Evolutionary conservation across 2,113 vertebrate genomes (phyloP).

Genomic region (pig (Sus scrofa)): DNA sequence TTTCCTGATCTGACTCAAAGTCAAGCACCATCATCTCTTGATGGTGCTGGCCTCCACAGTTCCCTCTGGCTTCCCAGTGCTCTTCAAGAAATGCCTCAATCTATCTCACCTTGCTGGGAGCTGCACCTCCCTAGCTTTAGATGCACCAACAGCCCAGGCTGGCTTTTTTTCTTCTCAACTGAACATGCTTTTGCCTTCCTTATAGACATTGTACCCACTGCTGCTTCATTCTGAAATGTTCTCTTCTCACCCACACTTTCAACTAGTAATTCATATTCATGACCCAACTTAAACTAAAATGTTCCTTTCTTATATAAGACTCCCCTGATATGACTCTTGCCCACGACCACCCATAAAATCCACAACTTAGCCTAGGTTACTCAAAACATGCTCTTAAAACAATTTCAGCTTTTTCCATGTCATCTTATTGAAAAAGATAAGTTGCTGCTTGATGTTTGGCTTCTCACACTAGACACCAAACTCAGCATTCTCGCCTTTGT

Average conservation of each 20-base stretch:
- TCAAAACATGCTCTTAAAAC: neutral
- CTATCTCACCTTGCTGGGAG: neutral
- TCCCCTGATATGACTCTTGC: neutral
- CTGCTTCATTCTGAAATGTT: neutral
- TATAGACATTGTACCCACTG: neutral
- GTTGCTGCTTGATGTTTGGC: neutral
- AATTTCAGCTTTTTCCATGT: neutral
- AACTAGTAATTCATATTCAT: neutral
- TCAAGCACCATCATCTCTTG: neutral
- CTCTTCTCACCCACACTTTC: neutral
- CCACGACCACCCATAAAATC: neutral
- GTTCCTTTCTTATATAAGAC: neutral
- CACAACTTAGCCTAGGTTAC: neutral
- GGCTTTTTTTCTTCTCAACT: neutral
- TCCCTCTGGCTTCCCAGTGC: neutral
- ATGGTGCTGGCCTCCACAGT: neutral
- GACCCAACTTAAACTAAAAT: neutral
- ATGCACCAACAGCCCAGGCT: neutral
- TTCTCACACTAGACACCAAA: slow-evolving; percentile 27
- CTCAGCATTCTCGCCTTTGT: neutral
- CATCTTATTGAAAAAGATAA: slow-evolving; percentile 43
- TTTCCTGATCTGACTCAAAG: neutral
- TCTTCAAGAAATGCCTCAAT: neutral
- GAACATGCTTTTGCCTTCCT: neutral
- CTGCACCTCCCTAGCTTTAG: neutral